Evolutionary conservation across 2,888 invertebrate genomes (phyloP).

Genomic region (Dynastes hyllus): DNA sequence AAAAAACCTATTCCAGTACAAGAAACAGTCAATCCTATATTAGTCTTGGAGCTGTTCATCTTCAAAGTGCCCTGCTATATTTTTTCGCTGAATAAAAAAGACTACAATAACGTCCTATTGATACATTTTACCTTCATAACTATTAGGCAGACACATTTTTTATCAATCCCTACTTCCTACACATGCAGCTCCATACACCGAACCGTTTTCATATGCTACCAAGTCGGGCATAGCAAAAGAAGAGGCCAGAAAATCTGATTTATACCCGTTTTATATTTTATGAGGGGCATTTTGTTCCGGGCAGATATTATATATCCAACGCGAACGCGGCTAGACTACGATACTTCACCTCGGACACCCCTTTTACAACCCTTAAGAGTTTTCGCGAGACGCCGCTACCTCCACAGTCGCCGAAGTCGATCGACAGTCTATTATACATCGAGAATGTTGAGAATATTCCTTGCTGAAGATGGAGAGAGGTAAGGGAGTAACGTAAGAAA

Average conservation of each 20-base stretch:
- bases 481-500: background rate
- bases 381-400: background rate
- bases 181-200: no score
- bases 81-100: background rate
- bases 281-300: constrained; percentile 16
- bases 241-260: constrained; percentile 19
- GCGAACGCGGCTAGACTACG: constrained; percentile 50
- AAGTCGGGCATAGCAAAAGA: no score
- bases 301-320: constrained; percentile 52
- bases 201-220: no score
- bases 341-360: constrained; percentile 48
- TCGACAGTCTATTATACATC: background rate
- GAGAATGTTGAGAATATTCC: background rate
- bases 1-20: no score
- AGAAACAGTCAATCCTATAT: no score
- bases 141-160: no score
- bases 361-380: constrained; percentile 13
- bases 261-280: constrained; percentile 29
- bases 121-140: no score
- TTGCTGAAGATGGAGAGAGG: background rate
- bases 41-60: no score
- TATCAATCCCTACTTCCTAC: no score
- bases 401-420: background rate
- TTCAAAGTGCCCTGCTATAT: no score
- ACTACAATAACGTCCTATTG: background rate